Conservation (phyloP, 2,113 vertebrate genomes). For the Vanacampus margaritifer region DNA sequence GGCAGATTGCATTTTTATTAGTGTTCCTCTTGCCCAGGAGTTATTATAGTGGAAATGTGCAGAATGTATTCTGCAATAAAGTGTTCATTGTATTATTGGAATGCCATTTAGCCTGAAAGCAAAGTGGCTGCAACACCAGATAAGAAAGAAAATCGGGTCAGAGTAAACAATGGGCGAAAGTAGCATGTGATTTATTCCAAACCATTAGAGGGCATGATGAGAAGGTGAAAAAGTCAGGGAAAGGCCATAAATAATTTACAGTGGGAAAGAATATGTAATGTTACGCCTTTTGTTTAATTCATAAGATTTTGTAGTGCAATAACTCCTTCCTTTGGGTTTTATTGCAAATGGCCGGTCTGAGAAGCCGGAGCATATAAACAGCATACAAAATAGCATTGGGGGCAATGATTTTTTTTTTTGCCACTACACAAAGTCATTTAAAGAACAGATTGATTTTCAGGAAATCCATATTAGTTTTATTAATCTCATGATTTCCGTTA, state of each 20-base stretch:
- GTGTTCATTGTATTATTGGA: constrained; percentile 21
- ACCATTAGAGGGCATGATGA: neutral
- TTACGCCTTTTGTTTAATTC: constrained; percentile 32
- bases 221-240: constrained; percentile 3
- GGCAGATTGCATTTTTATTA: constrained; percentile 45
- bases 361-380: constrained; percentile 18
- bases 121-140: neutral
- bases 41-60: constrained; percentile 40
- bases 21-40: constrained; percentile 13
- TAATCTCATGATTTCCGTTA: neutral
- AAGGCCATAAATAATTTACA: neutral
- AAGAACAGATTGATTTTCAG: neutral
- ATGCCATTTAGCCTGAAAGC: constrained; percentile 15
- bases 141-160: neutral
- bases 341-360: constrained; percentile 16
- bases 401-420: neutral
- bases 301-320: constrained; percentile 23
- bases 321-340: constrained; percentile 13
- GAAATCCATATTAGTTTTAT: neutral
- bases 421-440: neutral
- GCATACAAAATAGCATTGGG: constrained; percentile 28
- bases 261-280: constrained; percentile 1
- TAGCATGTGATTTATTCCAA: neutral
- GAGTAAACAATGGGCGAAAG: neutral
- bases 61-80: constrained; percentile 26